Base-by-base conservation (phyloP, 2,888 invertebrate genomes). In the Zaprionus obscuricornis region DNA sequence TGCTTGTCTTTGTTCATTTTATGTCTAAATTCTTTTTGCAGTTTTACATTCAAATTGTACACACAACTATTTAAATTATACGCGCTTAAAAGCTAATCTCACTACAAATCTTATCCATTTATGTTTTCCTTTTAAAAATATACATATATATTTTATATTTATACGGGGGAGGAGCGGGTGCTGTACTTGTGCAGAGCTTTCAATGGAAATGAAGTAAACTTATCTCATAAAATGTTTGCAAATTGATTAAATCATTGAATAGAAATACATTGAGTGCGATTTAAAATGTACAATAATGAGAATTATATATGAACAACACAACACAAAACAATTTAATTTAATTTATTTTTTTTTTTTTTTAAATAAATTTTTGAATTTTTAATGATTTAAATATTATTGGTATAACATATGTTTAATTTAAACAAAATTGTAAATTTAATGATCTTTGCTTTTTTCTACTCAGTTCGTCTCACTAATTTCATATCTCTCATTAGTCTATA, bases 11-110 rank as follows among this genome's bases (percentile, higher is more conserved):
- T 85, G 78, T 85, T 85, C 85, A 79, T 79, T 79, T 82, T 55
- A 79, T 79, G 78, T 85, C 78, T 79, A 79, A 79, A 79, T 79
- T 79, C 85, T 67, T n/a, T n/a, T 85, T 74, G 78, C 78, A 55
- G 67, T 83, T 81, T 79, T 65, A 63, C 58, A 59, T 64, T 67
- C 49, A 66, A 71, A 56, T 58, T 66, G 74, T 77, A 62, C 72
- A 78, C 64, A 74, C 76, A 66, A 68, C 66, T 85, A 66, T 72
- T 58, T 71, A 66, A 78, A 52, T 82, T 85, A 74, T 66, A n/a
- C n/a, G 64, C 78, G 47, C 81, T 83, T 81, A 85, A 64, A 56
- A 52, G 40, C 86, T 81, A 79, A 73, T 85, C 81, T 81, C 85
- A 81, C 81, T 81, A 81, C 85, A 47, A 56, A 62, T 67, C 51